Base-by-base conservation (phyloP, 2,797 vertebrate species). In the Hipposideros larvatus region DNA sequence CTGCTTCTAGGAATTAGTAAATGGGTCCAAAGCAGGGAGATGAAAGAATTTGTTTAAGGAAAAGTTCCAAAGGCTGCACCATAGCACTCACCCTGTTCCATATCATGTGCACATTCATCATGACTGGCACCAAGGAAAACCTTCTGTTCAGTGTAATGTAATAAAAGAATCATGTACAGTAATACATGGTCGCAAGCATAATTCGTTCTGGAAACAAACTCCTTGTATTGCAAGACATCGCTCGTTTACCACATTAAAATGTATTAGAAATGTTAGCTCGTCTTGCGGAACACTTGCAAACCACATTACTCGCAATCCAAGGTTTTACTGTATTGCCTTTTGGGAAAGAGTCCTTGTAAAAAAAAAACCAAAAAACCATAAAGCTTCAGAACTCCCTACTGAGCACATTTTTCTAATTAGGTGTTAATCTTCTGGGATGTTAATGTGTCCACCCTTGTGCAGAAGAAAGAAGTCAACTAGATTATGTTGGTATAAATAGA, bases 351-450 rank as follows among this genome's bases (percentile, higher is more conserved):
- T 68, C 28, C 13, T 75, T 93, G 34, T 26, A 4, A 19, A 41
- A 57, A 66, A 41, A 21, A 34, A 37, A 55, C 21, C 24, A 77
- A 6, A 53, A 19, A 55, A 94, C 22, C 21, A 26, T 77, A 26
- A 63, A 77, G 11, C 34, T 37, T 91, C 95, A 59, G 21, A 87
- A 90, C 41, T 59, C 68, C 26, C n/a, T 53, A 41, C 28, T 34
- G 63, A 94, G 24, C 55, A 70, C n/a, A 71, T 86, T 86, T 95
- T 91, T 95, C 53, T 51, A 78, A 48, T 75, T 80, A 80, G 26
- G 3, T 93, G 37, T 78, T 65, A 59, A 34, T 86, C 14, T 87
- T 88, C 74, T 75, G 59, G 14, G 43, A 77, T 87, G 28, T 84
- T 74, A 61, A 34, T 73, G 26, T 18, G 14, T 43, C n/a, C 19